These are phyloP conservation scores for Mormyrus proboscirostris DNA, from an alignment of 2,797 vertebrate species.

Conservation along the genomic window DNA sequence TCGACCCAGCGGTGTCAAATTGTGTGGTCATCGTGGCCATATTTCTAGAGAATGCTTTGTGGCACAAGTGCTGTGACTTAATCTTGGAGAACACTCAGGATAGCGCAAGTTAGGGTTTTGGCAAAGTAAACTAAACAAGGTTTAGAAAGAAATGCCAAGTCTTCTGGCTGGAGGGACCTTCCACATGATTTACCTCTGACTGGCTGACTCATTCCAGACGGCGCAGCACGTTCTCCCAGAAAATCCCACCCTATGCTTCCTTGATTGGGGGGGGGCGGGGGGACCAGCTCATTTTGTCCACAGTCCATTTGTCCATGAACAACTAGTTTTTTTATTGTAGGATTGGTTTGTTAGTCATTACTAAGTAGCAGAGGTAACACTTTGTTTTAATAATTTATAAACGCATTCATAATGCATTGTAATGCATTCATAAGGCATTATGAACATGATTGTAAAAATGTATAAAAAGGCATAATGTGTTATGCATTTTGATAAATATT, in stretches of 20 bases:
- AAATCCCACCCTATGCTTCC: neutral
- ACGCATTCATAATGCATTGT: neutral
- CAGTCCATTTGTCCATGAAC: neutral
- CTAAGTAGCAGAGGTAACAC: neutral
- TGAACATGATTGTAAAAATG: neutral
- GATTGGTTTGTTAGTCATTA: neutral
- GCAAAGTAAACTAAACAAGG: neutral
- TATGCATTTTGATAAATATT: neutral
- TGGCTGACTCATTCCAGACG: neutral
- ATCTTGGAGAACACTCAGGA: neutral
- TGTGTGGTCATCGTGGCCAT: neutral
- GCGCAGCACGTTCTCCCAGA: neutral
- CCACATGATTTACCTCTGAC: neutral
- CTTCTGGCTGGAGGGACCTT: neutral
- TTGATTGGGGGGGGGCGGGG: neutral
- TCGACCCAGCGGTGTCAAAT: neutral
- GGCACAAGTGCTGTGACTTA: neutral
- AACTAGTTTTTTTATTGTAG: neutral
- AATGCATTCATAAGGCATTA: neutral
- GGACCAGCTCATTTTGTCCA: neutral
- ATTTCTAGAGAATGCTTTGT: neutral
- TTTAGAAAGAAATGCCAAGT: neutral
- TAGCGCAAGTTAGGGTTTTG: neutral
- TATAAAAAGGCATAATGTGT: neutral
- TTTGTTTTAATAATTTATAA: neutral